Conservation (phyloP, 2,113 vertebrate genomes). For the Macrotis lagotis region DNA sequence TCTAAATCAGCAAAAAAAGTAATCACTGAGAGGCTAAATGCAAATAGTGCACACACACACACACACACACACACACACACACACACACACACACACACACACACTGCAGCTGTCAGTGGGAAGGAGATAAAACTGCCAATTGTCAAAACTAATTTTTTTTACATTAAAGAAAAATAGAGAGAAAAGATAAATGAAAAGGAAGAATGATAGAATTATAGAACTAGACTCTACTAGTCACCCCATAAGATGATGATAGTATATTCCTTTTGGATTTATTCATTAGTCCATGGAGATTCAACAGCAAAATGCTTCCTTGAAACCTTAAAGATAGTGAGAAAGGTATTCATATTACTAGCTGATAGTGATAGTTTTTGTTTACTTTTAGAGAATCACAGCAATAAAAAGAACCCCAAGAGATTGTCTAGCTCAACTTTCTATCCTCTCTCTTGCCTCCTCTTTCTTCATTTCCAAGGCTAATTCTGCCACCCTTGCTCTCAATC, state of each 20-base stretch:
- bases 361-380: not conserved
- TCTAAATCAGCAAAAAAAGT: slow-evolving; percentile 27
- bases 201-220: not conserved
- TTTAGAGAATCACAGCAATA: not conserved
- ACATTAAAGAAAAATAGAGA: too few relatives aligned
- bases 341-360: not conserved
- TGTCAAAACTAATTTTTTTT: not conserved
- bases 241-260: not conserved
- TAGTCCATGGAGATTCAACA: not conserved
- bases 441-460: not conserved
- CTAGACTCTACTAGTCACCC: not conserved
- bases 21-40: not conserved
- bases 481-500: not conserved
- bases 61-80: not conserved
- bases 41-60: not conserved
- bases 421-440: not conserved
- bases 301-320: not conserved
- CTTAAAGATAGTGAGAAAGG: not conserved
- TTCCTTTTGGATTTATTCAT: not conserved
- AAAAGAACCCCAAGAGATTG: not conserved
- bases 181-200: not conserved
- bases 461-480: not conserved
- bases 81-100: not conserved
- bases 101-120: not conserved
- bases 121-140: not conserved